Evolutionary conservation across 2,113 vertebrate genomes (phyloP).

Genomic region (Mastomys natalensis): DNA sequence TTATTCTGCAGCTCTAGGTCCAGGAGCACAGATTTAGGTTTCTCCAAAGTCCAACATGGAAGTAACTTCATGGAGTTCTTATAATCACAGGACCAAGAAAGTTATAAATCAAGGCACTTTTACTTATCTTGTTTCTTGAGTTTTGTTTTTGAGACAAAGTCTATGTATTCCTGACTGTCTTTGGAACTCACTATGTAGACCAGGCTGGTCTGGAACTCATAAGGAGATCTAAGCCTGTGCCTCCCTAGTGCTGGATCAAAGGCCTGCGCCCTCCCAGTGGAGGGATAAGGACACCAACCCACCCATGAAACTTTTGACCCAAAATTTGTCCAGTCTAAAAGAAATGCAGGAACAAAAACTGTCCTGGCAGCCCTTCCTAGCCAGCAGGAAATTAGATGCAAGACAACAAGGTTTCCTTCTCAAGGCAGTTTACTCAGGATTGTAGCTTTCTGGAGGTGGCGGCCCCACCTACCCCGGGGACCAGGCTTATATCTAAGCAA

Average conservation of each 20-base stretch:
- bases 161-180: neutral
- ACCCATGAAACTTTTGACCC: too few species aligned
- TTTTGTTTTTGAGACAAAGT: neutral
- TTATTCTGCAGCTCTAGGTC: neutral
- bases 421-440: too few species aligned
- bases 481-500: too few species aligned
- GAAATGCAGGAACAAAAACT: too few species aligned
- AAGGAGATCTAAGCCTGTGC: neutral
- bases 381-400: too few species aligned
- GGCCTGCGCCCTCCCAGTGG: neutral
- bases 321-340: too few species aligned
- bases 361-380: too few species aligned
- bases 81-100: neutral
- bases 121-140: neutral
- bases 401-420: too few species aligned
- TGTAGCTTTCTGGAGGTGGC: too few species aligned
- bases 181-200: neutral
- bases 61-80: neutral
- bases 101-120: neutral
- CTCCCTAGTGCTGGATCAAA: neutral
- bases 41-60: neutral
- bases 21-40: neutral
- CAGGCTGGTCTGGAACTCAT: neutral
- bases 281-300: too few species aligned
- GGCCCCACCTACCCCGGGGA: too few species aligned